Conservation (phyloP, 2,113 vertebrate species). For the Puffinus mauretanicus region DNA sequence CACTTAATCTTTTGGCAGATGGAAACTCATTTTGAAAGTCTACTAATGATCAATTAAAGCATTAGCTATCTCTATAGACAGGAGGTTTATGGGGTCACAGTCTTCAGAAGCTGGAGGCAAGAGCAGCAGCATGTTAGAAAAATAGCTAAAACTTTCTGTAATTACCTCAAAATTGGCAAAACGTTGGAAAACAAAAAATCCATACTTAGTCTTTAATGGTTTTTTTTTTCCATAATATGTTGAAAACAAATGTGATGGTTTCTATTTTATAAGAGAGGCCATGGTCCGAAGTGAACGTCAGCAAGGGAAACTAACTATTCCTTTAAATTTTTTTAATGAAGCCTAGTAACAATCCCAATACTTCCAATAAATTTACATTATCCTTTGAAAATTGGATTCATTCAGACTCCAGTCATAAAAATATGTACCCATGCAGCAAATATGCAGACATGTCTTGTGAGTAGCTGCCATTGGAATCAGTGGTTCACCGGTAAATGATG, state of each 20-base stretch:
- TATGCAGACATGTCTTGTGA: neutral
- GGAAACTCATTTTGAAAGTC: constrained; percentile 41
- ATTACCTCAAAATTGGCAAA: neutral
- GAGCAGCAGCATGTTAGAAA: neutral
- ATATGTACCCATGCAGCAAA: neutral
- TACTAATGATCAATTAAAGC: constrained; percentile 61
- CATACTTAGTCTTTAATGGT: neutral
- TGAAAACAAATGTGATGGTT: neutral
- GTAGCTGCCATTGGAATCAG: neutral
- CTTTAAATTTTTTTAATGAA: neutral
- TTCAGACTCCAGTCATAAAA: neutral
- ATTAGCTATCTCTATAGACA: constrained; percentile 40
- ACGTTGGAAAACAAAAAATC: neutral
- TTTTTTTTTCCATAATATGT: neutral
- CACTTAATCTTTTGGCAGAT: constrained; percentile 55
- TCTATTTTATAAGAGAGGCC: neutral
- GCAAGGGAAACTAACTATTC: neutral
- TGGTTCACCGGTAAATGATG: neutral
- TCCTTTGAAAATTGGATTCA: neutral
- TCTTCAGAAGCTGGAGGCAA: constrained; percentile 23
- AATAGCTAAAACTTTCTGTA: neutral
- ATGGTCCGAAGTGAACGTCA: neutral
- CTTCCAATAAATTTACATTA: neutral
- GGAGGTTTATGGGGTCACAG: constrained; percentile 14
- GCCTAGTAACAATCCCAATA: neutral